Evolutionary conservation across 2,797 vertebrate species (phyloP).

Genomic region (Kryptolebias ocellatus): DNA sequence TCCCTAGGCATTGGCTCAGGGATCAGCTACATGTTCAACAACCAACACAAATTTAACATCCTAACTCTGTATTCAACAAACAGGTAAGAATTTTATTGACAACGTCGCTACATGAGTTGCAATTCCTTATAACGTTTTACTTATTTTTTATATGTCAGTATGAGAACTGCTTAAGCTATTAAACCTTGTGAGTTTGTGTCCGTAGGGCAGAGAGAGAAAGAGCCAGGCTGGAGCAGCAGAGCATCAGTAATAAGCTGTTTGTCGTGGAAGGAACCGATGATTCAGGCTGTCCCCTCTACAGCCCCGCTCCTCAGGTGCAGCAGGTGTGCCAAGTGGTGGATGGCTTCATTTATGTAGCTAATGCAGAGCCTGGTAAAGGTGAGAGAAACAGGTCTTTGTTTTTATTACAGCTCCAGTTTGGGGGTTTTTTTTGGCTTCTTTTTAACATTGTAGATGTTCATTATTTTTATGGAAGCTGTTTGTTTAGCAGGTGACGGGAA

Average conservation of each 20-base stretch:
- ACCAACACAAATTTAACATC: slow-evolving; percentile 90
- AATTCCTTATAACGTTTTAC: neutral
- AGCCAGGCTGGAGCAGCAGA: slow-evolving; percentile 84
- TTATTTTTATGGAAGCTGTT: neutral
- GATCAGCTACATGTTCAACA: slow-evolving; percentile 73
- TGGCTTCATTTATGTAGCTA: slow-evolving; percentile 95
- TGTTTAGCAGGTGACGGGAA: slow-evolving; percentile 72
- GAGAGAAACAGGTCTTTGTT: slow-evolving; percentile 33
- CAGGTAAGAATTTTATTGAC: slow-evolving; percentile 77
- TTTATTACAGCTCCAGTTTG: neutral
- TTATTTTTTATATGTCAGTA: neutral
- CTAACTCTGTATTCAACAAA: slow-evolving; percentile 91
- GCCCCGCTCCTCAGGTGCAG: slow-evolving; percentile 87
- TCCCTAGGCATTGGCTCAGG: slow-evolving; percentile 71
- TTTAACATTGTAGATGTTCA: neutral
- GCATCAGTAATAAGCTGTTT: slow-evolving; percentile 88
- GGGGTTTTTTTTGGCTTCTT: neutral
- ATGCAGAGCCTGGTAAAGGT: slow-evolving; percentile 88
- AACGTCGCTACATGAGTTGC: neutral
- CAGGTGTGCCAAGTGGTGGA: slow-evolving; percentile 89
- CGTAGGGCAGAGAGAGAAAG: slow-evolving; percentile 89
- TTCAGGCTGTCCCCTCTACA: slow-evolving; percentile 73
- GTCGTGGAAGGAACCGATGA: slow-evolving; percentile 74
- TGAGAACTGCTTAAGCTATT: neutral
- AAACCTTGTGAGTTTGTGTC: slow-evolving; percentile 30